Base-by-base conservation (phyloP, 2,113 vertebrate species). In the Ammospiza caudacuta region DNA sequence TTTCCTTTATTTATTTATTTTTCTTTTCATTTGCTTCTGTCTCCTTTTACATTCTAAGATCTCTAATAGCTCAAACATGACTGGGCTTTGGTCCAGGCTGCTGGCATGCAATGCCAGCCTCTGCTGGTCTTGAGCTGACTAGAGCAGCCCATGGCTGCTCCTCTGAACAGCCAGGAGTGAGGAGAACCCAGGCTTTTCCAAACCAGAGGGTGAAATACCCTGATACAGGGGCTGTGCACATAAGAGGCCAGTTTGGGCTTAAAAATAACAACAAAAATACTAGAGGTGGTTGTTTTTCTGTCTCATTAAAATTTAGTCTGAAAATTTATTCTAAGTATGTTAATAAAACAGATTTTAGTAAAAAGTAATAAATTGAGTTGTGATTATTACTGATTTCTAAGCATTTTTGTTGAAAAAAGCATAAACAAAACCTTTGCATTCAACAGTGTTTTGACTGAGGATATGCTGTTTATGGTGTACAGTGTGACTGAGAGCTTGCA, bases 21-120 rank as follows among this genome's bases (percentile, higher is more conserved):
- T 91, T 20, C 61, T 89, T 79, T 87, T 85, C n/a, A 63, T 95
- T 96, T 95, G 90, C 68, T 87, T 87, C 87, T 94, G 87, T 87
- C 79, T 91, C 80, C 79, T 83, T 84, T 82, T 87, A 67, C 90
- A 5, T 78, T 83, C 92, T 90, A 43, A 91, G 83, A 80, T 97
- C 83, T 91, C 67, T 92, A 84, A 93, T 83, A 84, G 87, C 63
- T 96, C 84, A 81, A 23, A 69, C 58, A 64, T 68, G 92, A 43
- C 83, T 69, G 76, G 90, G 84, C 75, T 88, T 20, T 1, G 7
- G 49, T 78, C 93, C 88, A 92, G 79, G 7, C 47, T 70, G 31
- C 67, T 96, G 92, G 93, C 72, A 86, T 69, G 43, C 20, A 6
- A 59, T 84, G 83, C 63, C 94, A 95, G 92, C 35, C 78, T 80